A percentile compares a stretch with the other conserved stretches of the same genome.
phyloP scores from a whole-genome alignment of 1,140 invertebrate genomes.

The Batillaria attramentaria region DNA sequence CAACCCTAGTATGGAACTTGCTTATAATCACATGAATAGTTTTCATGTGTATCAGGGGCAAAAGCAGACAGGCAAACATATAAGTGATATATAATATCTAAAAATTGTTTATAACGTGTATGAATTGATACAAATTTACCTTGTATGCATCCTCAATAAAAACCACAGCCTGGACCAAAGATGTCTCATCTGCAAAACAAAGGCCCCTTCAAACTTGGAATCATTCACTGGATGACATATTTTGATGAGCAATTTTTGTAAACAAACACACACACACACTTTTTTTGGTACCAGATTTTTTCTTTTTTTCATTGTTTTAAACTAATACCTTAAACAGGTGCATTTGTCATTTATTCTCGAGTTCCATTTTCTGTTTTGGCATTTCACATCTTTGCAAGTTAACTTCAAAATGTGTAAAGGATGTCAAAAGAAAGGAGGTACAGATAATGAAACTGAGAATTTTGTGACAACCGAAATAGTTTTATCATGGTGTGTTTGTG shows the following conservation, averaged over 20 bases:
- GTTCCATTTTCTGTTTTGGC: neutral
- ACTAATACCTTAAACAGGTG: neutral
- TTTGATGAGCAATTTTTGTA: neutral
- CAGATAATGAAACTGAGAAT: too few species aligned
- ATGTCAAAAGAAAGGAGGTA: slow-evolving; percentile 7
- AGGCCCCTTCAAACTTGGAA: neutral
- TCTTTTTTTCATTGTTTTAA: neutral
- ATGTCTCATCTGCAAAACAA: slow-evolving; percentile 18
- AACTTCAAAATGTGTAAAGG: neutral
- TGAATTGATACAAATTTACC: slow-evolving; percentile 29
- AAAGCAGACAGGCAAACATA: neutral
- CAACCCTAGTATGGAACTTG: neutral
- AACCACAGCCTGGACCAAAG: slow-evolving; percentile 52
- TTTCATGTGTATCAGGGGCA: neutral
- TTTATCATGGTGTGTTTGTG: too few species aligned
- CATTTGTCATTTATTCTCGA: neutral
- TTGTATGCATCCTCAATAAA: slow-evolving; percentile 59
- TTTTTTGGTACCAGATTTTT: neutral
- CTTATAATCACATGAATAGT: neutral
- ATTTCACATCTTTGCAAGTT: neutral
- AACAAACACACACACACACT: neutral
- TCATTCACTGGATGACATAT: neutral
- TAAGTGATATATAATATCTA: neutral
- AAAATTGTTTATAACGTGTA: neutral
- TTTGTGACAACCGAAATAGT: too few species aligned